Evolutionary conservation across 2,797 vertebrate species (phyloP).

Genomic region (Psittacula derbiana): DNA sequence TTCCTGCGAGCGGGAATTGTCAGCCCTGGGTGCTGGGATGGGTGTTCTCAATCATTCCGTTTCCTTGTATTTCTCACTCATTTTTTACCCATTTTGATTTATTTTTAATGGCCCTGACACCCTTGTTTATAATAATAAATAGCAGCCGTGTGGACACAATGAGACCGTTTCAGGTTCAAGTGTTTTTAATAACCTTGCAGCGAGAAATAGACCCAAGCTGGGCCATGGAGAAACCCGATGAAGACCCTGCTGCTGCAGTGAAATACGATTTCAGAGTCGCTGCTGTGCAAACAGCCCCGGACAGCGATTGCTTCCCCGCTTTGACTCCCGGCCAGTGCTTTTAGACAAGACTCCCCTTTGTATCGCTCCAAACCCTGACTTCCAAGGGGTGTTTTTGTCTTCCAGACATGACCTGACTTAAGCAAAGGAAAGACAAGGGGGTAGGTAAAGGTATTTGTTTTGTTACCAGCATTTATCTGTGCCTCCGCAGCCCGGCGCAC

Average conservation of each 20-base stretch:
- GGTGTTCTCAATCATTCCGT: constrained; percentile 49
- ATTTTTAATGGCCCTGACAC: constrained; percentile 63
- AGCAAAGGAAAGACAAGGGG: constrained; percentile 11
- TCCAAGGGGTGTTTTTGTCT: constrained; percentile 17
- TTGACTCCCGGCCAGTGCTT: constrained; percentile 1
- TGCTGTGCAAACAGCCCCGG: constrained; percentile 44
- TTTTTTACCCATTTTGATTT: constrained; percentile 29
- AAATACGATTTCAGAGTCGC: constrained; percentile 4
- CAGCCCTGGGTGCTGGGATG: neutral
- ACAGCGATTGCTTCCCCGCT: neutral
- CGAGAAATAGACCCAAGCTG: neutral
- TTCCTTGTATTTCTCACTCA: constrained; percentile 32
- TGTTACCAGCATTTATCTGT: neutral
- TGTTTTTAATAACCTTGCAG: constrained; percentile 65
- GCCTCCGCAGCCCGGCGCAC: accelerated
- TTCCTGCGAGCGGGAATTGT: neutral
- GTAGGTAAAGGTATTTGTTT: neutral
- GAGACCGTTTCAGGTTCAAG: constrained; percentile 54
- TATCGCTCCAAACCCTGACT: neutral
- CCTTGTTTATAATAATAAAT: constrained; percentile 65
- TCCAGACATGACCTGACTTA: neutral
- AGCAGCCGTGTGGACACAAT: constrained; percentile 52
- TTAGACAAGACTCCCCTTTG: constrained; percentile 39
- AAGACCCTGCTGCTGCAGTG: constrained; percentile 49
- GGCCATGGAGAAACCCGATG: constrained; percentile 31